Evolutionary conservation across 2,797 vertebrate species (phyloP), one percentile per base, ranked within the genome.

Genomic region (Siniperca undulata): DNA sequence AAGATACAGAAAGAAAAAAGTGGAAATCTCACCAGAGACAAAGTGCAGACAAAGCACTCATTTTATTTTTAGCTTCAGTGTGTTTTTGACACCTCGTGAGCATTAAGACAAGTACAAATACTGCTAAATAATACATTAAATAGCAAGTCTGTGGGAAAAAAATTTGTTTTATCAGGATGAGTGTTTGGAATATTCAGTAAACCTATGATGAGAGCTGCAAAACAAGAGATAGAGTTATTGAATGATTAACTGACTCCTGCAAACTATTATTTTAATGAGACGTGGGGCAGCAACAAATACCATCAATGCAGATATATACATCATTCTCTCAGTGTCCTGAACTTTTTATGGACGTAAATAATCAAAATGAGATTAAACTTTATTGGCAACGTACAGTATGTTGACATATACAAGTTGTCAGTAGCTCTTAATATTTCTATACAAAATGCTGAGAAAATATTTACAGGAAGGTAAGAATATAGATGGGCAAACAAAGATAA

Each of bases 1-100:
- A 79, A 73, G 36, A 67, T 8, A 62, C 13, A 22, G 56, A 80
- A 48, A 76, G 59, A 64, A 66, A 69, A 76, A 62, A 10, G 50
- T 59, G 22, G 52, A 82, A 74, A 61, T 75, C 60, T 90, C 72
- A 82, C 44, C 55, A 74, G 60, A 53, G 61, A 74, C 61, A 30
- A 24, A 4, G 59, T 1, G 30, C 48, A 74, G 24, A 81, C 24
- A 67, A 55, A 64, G 53, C 55, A 76, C 24, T 50, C 36, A 53
- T 80, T 69, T 84, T 34, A 60, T 82, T 81, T 70, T 78, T 59
- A 71, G 38, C 27, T 53, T 77, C 9, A 68, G 22, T 67, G 67
- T 62, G 62, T 77, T 88, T 81, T 24, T 68, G 44, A 76, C 64
- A 74, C n/a, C 44, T 80, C 50, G 19, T 53, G 73, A 81, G 40